Base-by-base conservation (phyloP, 2,797 vertebrate genomes). In the Onychomys torridus region DNA sequence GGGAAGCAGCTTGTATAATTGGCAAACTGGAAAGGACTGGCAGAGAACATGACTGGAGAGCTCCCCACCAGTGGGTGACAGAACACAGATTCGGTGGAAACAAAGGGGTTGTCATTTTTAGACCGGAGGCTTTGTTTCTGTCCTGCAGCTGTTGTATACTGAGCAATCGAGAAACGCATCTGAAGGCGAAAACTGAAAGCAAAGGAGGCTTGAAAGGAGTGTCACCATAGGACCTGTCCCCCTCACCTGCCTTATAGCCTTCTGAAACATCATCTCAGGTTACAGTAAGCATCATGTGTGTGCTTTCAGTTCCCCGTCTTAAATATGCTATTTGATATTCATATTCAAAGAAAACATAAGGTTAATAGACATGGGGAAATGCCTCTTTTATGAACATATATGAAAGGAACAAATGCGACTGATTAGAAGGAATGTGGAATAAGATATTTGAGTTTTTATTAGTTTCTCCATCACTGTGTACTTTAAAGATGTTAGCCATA, bases 1-100 rank as follows among this genome's bases (percentile, higher is more conserved):
- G 99, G 98, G 98, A 99, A 99, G 99, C 99, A 99, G 99, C 98
- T 99, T 99, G 99, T 99, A 97, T 99, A 99, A 99, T 99, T 99
- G 99, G 99, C 98, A 99, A 98, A 98, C 99, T 98, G 99, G 99
- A 98, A 98, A 98, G 98, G 98, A 98, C 98, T 99, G 99, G 99
- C 98, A 99, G 98, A 94, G 98, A 98, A 98, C 98, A 98, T 89
- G 98, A 97, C 97, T 97, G 98, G 98, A 98, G 98, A 98, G 98
- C 98, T 89, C 85, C 78, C 98, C 98, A 99, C 98, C 98, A 98
- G 98, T 97, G 98, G 98, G 97, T 98, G 99, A 99, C 98, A 98
- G 98, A 98, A 97, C 98, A 98, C 96, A 98, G 98, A 98, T 98
- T 98, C 97, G 19, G 97, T 97, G 98, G 98, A 98, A 98, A 98